Conservation (phyloP, 2,797 vertebrate species). For the Carduelis carduelis region DNA sequence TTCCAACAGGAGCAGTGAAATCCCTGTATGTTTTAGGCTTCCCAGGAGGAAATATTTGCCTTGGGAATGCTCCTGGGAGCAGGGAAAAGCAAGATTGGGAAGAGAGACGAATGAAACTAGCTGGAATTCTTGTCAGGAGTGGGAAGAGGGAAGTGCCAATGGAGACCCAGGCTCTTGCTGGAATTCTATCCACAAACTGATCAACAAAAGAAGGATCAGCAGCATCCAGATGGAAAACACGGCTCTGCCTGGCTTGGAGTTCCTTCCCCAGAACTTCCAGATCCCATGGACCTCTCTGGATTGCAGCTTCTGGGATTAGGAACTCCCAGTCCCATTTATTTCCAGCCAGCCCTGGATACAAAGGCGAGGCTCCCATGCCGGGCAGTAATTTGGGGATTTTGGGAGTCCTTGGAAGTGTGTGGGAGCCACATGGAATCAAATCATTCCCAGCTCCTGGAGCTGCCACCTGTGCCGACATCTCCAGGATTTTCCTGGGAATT, state of each 20-base stretch:
- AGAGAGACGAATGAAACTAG: background rate
- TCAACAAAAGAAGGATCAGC: background rate
- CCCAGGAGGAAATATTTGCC: background rate
- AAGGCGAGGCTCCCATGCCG: background rate
- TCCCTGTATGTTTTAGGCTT: fast-evolving
- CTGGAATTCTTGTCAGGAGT: background rate
- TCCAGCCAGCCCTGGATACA: background rate
- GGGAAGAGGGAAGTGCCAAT: background rate
- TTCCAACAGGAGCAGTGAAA: background rate
- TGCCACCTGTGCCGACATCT: background rate
- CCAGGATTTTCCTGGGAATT: background rate
- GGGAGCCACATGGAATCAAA: background rate
- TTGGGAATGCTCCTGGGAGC: background rate
- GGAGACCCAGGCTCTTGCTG: background rate
- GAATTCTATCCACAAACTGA: background rate
- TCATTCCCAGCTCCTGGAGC: background rate
- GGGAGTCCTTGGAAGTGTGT: background rate
- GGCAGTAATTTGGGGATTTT: background rate
- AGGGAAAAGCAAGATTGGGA: background rate
- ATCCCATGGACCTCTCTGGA: fast-evolving
- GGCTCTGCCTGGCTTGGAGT: background rate
- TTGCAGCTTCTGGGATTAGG: background rate
- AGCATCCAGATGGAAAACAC: background rate
- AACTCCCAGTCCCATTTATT: background rate
- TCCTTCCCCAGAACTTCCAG: background rate